Evolutionary conservation across 2,888 invertebrate species (phyloP), one percentile per base, ranked within the genome.

Genomic region (Noctua comes): DNA sequence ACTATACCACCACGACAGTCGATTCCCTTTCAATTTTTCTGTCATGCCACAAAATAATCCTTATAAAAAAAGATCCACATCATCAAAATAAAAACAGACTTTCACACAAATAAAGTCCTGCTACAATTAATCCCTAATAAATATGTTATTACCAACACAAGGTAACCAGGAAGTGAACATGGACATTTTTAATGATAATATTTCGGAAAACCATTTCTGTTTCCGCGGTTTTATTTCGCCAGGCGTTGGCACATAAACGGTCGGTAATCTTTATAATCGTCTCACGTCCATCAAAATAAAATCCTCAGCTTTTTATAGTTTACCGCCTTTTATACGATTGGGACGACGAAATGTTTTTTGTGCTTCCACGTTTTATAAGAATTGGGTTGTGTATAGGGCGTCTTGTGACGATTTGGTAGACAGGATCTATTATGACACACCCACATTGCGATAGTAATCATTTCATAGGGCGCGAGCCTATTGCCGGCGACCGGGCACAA

Each of bases 271-370:
- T 90, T 89, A 90, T 92, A 93, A 93, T 92, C 91, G 90, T 89
- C 90, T 91, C 90, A 90, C 91, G 91, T 91, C 92, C 88, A 91
- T 92, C 91, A 92, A 92, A 91, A 86, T 84, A 86, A 90, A 91
- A 91, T 85, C 91, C 90, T 68, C 72, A 83, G 85, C 87, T 79
- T 91, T 91, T 90, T 88, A 88, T 88, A 91, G 90, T 90, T 90
- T 89, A 88, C 88, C 83, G 87, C 88, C 85, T 88, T 90, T 87
- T 87, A 84, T 88, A 83, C 82, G 82, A 88, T 89, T 83, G 81
- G 82, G 84, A 83, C 74, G 75, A 79, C 40, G 73, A 74, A 76
- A 86, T 86, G 85, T 79, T 86, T 89, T 89, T 83, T 82, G 40
- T 81, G 77, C 59, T 73, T 59, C 68, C 78, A 73, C 72, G 86